phyloP scores from a whole-genome alignment of 2,888 invertebrate genomes.

The Chrysopilus asiliformis region DNA sequence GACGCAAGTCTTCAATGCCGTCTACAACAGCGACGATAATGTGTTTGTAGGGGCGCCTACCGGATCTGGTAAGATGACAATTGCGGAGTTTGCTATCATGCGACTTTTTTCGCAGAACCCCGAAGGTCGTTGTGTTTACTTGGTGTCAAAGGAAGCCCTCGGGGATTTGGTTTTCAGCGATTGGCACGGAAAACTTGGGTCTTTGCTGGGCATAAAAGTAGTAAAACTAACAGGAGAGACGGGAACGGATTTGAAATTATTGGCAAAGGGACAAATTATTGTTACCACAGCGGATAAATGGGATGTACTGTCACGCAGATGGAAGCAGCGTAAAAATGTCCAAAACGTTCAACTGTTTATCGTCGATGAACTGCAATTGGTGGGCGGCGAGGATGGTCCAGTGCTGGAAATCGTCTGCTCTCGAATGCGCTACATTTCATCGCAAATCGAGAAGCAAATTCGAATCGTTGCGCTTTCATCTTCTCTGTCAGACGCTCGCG shows the following conservation, averaged over 20 bases:
- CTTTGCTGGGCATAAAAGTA: conserved; percentile 60
- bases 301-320: conserved; percentile 94
- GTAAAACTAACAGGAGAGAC: conserved; percentile 95
- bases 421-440: conserved; percentile 88
- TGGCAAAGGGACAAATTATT: conserved; percentile 90
- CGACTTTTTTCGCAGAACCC: conserved; percentile 63
- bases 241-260: conserved; percentile 84
- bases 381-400: conserved; percentile 84
- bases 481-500: conserved; percentile 87
- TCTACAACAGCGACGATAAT: conserved; percentile 97
- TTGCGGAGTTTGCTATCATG: conserved; percentile 92
- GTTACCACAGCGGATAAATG: conserved; percentile 96
- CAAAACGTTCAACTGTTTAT: conserved; percentile 94
- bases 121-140: conserved; percentile 79
- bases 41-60: conserved; percentile 91
- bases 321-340: conserved; percentile 98
- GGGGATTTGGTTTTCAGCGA: conserved; percentile 82
- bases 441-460: conserved; percentile 80
- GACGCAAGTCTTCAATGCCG: conserved; percentile 97
- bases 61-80: conserved; percentile 84
- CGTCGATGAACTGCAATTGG: conserved; percentile 86
- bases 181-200: conserved; percentile 82
- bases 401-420: conserved; percentile 89
- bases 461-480: conserved; percentile 89
- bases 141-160: conserved; percentile 83